Percentiles rank a stretch among this genome's conserved stretches.
phyloP scores from a whole-genome alignment of 2,113 vertebrate species.

The Amblyopsis rosae region DNA sequence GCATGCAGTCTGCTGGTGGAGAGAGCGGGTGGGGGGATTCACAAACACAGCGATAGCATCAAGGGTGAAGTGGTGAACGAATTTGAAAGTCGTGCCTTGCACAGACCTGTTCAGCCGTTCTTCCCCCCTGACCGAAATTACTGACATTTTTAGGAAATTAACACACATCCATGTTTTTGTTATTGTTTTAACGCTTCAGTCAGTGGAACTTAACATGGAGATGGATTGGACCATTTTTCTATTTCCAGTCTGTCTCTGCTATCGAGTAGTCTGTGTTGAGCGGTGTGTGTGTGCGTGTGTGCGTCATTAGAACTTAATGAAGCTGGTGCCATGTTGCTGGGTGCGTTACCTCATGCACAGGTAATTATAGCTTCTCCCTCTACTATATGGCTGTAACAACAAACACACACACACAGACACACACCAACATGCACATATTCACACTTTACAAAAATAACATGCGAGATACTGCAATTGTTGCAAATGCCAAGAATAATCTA shows the following conservation, averaged over 20 bases:
- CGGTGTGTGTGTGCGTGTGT: neutral
- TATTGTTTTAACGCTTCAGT: no score
- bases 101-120: no score
- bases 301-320: neutral
- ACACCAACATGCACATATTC: neutral
- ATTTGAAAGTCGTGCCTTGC: no score
- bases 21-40: neutral
- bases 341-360: neutral
- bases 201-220: neutral
- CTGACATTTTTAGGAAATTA: no score
- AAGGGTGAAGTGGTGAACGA: neutral
- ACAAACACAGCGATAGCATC: neutral
- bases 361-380: slow-evolving; percentile 1
- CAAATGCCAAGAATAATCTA: neutral
- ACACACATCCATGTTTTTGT: no score
- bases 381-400: neutral
- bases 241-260: neutral
- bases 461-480: neutral
- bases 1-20: neutral
- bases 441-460: neutral
- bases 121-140: no score
- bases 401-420: neutral
- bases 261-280: neutral
- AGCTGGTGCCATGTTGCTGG: neutral
- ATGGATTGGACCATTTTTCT: neutral